These are phyloP conservation scores for Artibeus jamaicensis DNA, from an alignment of 2,797 vertebrate genomes.

Conservation along the genomic window DNA sequence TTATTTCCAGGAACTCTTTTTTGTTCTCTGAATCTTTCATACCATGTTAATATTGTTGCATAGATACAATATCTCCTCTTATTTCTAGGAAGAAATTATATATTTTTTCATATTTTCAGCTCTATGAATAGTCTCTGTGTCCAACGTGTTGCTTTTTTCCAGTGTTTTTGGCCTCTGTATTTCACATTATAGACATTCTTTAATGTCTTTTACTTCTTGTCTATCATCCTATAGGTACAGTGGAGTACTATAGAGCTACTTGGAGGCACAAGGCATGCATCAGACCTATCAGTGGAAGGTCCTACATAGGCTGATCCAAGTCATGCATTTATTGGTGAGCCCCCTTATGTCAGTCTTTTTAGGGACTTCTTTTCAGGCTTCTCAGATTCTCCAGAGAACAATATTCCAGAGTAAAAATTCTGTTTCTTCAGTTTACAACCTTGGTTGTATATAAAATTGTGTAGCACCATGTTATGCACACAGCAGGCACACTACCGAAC, in stretches of 20 bases:
- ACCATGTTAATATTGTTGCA: background rate
- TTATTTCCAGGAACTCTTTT: background rate
- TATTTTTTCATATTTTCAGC: constrained; percentile 10
- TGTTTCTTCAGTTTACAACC: background rate
- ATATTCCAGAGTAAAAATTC: background rate
- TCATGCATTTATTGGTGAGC: background rate
- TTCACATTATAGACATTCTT: background rate
- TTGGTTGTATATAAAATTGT: background rate
- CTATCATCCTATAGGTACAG: background rate
- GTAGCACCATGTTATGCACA: background rate
- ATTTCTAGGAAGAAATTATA: background rate
- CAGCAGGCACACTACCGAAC: background rate
- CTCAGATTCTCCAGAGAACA: background rate
- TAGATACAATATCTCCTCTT: background rate
- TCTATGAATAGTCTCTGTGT: background rate
- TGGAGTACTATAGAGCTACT: background rate
- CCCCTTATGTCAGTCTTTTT: background rate
- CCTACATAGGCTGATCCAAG: background rate
- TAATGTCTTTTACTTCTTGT: background rate
- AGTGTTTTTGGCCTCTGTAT: background rate
- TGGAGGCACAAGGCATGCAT: background rate
- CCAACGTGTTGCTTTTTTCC: background rate
- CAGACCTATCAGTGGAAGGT: background rate
- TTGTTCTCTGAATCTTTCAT: background rate
- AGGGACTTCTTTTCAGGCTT: background rate